A percentile compares a stretch with the other conserved stretches of the same genome.
These are phyloP conservation scores for Chauna torquata DNA, from an alignment of 2,113 vertebrate species.

Conservation along the genomic window DNA sequence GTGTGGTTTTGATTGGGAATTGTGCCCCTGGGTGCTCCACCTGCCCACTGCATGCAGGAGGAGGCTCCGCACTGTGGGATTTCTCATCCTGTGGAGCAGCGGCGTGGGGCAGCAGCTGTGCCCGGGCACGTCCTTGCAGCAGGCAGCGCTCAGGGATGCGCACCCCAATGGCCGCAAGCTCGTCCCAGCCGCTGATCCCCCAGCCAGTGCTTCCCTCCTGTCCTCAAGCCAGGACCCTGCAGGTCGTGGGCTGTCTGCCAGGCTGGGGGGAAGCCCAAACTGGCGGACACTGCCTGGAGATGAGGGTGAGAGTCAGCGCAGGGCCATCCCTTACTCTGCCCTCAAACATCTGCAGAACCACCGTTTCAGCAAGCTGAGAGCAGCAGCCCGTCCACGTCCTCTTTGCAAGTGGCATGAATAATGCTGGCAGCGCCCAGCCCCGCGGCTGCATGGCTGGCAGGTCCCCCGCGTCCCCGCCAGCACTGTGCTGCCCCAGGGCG, in stretches of 20 bases:
- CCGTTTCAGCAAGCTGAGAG: neutral
- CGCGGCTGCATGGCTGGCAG: neutral
- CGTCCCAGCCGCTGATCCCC: neutral
- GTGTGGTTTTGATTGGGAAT: conserved; percentile 19
- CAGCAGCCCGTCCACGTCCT: neutral
- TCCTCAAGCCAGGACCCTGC: neutral
- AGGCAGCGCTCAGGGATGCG: neutral
- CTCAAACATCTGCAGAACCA: neutral
- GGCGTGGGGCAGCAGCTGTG: neutral
- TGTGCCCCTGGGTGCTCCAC: neutral
- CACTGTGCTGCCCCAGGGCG: fast-evolving
- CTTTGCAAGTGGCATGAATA: neutral
- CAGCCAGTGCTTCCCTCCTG: neutral
- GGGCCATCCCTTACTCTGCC: neutral
- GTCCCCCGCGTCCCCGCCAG: neutral
- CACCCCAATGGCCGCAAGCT: neutral
- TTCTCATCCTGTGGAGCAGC: neutral
- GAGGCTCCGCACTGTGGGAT: neutral
- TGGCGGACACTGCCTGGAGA: neutral
- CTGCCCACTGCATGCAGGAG: neutral
- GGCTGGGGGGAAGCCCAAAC: fast-evolving
- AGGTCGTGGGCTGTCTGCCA: fast-evolving
- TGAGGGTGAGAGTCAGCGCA: neutral
- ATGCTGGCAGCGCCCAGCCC: neutral
- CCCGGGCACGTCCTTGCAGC: conserved; percentile 47